Percentiles rank a stretch among this genome's conserved stretches.
Evolutionary conservation across 2,888 invertebrate species (phyloP).

Genomic region (Cyaniris semiargus): DNA sequence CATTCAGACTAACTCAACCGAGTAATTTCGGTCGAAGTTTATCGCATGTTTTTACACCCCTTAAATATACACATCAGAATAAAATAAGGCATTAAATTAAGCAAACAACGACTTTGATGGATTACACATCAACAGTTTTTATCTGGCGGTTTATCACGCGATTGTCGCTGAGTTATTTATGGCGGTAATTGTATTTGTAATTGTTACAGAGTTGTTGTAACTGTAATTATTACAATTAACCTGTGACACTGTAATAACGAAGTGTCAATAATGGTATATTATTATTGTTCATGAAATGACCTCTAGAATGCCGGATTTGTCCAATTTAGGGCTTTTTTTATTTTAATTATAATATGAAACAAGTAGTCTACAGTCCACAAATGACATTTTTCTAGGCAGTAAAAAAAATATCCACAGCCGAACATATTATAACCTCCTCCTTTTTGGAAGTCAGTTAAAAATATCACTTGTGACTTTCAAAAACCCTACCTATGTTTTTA

Average conservation of each 20-base stretch:
- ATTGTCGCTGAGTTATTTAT: slow-evolving; percentile 5
- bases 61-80: slow-evolving; percentile 16
- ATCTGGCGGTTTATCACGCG: slow-evolving; percentile 24
- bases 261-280: not conserved
- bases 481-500: too few species aligned
- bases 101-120: slow-evolving; percentile 30
- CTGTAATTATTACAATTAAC: slow-evolving; percentile 6
- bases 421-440: too few species aligned
- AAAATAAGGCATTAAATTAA: slow-evolving; percentile 23
- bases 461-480: too few species aligned
- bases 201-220: not conserved
- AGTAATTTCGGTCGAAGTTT: not conserved
- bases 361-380: too few species aligned
- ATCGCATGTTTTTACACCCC: slow-evolving; percentile 19
- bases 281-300: not conserved
- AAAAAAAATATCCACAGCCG: too few species aligned
- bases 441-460: too few species aligned
- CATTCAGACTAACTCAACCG: slow-evolving; percentile 4
- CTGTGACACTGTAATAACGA: not conserved
- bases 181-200: not conserved
- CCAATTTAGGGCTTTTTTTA: not conserved
- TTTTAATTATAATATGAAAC: too few species aligned
- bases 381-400: too few species aligned
- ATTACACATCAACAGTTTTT: slow-evolving; percentile 21
- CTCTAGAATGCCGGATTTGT: not conserved